phyloP scores from a whole-genome alignment of 2,797 vertebrate species.

The Todus mexicanus region DNA sequence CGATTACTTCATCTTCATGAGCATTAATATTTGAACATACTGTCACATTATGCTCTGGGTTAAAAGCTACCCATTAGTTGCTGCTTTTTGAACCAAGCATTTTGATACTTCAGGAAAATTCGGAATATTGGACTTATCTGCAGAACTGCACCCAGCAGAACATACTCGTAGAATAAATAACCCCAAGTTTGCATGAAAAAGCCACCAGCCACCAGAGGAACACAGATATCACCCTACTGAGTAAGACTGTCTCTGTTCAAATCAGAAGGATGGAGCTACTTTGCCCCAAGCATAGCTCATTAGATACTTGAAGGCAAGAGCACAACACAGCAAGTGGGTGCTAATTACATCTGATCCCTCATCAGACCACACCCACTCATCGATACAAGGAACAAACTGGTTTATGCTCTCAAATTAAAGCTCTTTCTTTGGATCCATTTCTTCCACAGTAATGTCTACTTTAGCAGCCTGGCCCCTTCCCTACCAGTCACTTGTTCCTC shows the following conservation, averaged over 20 bases:
- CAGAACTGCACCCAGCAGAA: background rate
- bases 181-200: background rate
- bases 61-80: background rate
- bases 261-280: background rate
- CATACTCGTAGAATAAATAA: background rate
- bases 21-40: background rate
- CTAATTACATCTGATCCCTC: background rate
- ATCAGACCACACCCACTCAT: accelerated
- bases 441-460: background rate
- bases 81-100: background rate
- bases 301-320: background rate
- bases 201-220: background rate
- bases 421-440: background rate
- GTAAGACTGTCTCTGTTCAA: background rate
- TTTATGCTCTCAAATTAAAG: background rate
- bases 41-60: background rate
- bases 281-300: background rate
- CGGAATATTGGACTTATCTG: background rate
- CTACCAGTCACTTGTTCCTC: background rate
- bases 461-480: background rate
- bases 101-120: background rate
- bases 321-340: background rate
- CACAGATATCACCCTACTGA: background rate
- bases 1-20: background rate
- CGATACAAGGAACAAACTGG: background rate